These are phyloP conservation scores for Sphinx pinastri DNA, from an alignment of 2,888 invertebrate genomes.

Conservation along the genomic window DNA sequence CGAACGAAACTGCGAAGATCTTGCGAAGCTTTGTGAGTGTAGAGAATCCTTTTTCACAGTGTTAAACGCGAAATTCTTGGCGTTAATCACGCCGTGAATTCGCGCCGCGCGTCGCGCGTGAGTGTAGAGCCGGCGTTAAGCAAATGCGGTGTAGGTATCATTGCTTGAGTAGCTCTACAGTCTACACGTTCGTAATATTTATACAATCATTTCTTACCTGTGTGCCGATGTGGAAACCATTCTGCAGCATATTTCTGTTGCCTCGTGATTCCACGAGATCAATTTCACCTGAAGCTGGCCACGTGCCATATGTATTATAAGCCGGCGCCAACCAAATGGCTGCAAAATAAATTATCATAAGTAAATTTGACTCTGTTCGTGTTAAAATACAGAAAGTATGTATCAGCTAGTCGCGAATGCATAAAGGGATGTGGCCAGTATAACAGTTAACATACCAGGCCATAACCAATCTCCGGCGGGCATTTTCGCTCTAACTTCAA, in stretches of 20 bases:
- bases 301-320: slow-evolving; percentile 85
- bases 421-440: not conserved
- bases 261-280: slow-evolving; percentile 88
- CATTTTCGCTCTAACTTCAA: slow-evolving; percentile 87
- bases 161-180: too few relatives aligned
- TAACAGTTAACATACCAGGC: slow-evolving; percentile 61
- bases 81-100: too few relatives aligned
- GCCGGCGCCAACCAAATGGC: slow-evolving; percentile 89
- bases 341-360: slow-evolving; percentile 45
- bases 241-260: slow-evolving; percentile 76
- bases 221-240: slow-evolving; percentile 83
- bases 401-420: not conserved
- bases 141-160: too few relatives aligned
- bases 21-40: too few relatives aligned
- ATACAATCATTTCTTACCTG: slow-evolving; percentile 55
- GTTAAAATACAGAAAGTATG: too few relatives aligned
- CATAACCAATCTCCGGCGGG: slow-evolving; percentile 90
- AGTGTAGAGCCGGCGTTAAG: too few relatives aligned
- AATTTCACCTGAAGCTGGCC: slow-evolving; percentile 90
- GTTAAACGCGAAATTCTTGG: too few relatives aligned
- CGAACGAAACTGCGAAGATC: too few relatives aligned
- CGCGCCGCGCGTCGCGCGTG: too few relatives aligned
- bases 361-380: not conserved
- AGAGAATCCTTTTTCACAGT: too few relatives aligned
- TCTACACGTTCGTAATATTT: too few relatives aligned